phyloP scores from a whole-genome alignment of 2,113 vertebrate species.

The Zosterops hypoxanthus region DNA sequence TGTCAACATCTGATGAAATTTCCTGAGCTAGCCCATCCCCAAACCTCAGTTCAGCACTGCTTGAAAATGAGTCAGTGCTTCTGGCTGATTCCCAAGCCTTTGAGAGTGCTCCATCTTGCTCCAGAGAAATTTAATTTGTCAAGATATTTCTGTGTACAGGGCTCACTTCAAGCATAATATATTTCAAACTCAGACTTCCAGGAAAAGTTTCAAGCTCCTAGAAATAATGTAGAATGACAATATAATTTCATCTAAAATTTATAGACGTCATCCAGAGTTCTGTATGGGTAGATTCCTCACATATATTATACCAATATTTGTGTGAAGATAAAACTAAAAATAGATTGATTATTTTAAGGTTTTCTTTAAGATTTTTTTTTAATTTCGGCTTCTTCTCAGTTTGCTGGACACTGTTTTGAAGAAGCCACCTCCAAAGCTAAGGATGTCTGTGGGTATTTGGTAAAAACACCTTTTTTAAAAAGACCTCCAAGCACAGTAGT shows the following conservation, averaged over 20 bases:
- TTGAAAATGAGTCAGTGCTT: slow-evolving; percentile 6
- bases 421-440: background rate
- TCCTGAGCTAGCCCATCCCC: background rate
- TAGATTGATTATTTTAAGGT: background rate
- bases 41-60: background rate
- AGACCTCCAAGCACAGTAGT: background rate
- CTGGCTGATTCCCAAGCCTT: slow-evolving; percentile 35
- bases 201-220: background rate
- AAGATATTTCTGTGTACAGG: background rate
- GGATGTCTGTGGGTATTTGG: background rate
- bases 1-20: background rate
- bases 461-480: background rate
- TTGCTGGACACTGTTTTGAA: background rate
- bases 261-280: background rate
- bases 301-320: background rate
- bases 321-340: background rate
- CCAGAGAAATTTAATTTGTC: background rate
- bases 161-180: background rate
- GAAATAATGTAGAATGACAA: background rate
- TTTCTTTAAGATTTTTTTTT: background rate
- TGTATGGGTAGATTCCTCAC: background rate
- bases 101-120: background rate
- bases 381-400: background rate
- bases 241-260: background rate
- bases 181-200: background rate